Conservation (phyloP, 2,797 vertebrate species). For the Sparidentex hasta region DNA sequence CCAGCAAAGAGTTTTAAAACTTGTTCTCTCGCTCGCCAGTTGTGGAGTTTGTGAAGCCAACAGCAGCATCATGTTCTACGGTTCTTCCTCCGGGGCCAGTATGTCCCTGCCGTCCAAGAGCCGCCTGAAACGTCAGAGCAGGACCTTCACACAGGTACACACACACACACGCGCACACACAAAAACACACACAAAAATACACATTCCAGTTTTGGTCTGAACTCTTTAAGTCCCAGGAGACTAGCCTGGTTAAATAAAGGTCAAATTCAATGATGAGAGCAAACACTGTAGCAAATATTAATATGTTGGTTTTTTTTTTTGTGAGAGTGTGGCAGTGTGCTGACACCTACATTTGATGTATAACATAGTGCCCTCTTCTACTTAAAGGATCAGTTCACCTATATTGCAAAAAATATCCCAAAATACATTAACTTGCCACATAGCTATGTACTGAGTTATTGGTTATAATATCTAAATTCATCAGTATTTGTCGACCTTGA, state of each 20-base stretch:
- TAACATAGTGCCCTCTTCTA: neutral
- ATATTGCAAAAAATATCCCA: neutral
- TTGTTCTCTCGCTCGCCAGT: slow-evolving; percentile 39
- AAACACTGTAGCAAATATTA: neutral
- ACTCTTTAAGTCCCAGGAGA: neutral
- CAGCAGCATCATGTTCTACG: slow-evolving; percentile 91
- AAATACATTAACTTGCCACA: neutral
- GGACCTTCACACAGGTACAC: slow-evolving; percentile 90
- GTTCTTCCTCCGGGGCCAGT: slow-evolving; percentile 90
- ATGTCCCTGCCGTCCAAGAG: slow-evolving; percentile 95
- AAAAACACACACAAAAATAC: neutral
- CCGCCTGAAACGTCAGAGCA: slow-evolving; percentile 93
- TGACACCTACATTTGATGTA: neutral
- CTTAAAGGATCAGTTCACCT: neutral
- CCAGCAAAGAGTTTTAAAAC: slow-evolving; percentile 8
- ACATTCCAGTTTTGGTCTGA: neutral
- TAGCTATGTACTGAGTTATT: neutral
- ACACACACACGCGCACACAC: neutral
- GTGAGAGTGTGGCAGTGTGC: neutral
- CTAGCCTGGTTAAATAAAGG: neutral
- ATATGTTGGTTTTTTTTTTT: neutral
- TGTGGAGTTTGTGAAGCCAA: slow-evolving; percentile 56
- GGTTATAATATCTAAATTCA: neutral
- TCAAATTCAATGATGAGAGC: neutral
- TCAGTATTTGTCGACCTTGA: too few relatives aligned